Conservation (phyloP, 64 coral and sea anemone species). For the Dendrophyllia cribrosa region DNA sequence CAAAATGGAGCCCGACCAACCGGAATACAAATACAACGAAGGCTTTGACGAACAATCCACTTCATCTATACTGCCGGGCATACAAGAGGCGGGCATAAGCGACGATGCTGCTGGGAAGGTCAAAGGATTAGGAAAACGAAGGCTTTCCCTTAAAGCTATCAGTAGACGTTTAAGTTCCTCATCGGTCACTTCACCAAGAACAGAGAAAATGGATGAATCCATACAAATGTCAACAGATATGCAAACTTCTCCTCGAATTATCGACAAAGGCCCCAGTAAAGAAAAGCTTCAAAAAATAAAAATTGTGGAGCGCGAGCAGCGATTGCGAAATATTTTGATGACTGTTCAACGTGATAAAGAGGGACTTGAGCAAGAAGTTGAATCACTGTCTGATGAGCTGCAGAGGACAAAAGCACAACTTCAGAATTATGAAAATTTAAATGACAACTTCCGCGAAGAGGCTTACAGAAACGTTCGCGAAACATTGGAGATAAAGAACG, state of each 20-base stretch:
- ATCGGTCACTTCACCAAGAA: neutral
- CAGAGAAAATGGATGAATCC: neutral
- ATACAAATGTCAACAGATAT: neutral
- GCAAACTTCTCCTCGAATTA: neutral
- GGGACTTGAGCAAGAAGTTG: slow-evolving; percentile 4
- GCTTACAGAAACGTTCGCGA: slow-evolving; percentile 2
- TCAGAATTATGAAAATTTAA: slow-evolving; percentile 3
- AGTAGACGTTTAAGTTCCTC: neutral
- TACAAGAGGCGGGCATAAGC: neutral
- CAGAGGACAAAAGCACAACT: neutral
- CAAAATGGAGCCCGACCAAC: neutral
- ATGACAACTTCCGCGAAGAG: neutral
- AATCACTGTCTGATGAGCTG: slow-evolving; percentile 7
- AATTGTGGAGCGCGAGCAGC: neutral
- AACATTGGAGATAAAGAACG: slow-evolving; percentile 1
- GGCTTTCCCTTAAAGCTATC: neutral
- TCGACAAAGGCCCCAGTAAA: neutral
- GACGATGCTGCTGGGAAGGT: neutral
- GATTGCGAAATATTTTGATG: slow-evolving; percentile 25
- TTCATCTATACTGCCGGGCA: neutral
- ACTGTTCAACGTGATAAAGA: slow-evolving; percentile 16
- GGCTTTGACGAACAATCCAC: slow-evolving; percentile 22
- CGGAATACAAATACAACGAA: neutral
- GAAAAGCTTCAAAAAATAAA: neutral
- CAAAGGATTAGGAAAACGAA: neutral